Base-by-base conservation (phyloP, 2,797 vertebrate species). In the Spinus pinus region DNA sequence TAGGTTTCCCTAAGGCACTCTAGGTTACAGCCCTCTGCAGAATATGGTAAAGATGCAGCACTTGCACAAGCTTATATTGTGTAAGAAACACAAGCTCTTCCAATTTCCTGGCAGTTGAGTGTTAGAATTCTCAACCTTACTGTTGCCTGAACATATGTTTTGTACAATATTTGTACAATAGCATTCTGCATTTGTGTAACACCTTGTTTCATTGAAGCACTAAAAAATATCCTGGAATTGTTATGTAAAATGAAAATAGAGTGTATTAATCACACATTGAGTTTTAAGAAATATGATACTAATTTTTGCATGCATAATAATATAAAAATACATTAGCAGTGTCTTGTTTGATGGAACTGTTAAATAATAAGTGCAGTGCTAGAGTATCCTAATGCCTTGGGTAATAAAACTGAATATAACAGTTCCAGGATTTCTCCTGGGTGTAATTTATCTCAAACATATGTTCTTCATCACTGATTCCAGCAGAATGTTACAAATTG, bases 381-480 rank as follows among this genome's bases (percentile, higher is more conserved):
- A 92, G 93, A 86, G 71, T 93, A 79, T 97, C 95, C 94, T 96
- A 96, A 93, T 96, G 92, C 80, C 69, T 93, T 92, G 92, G 81
- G 94, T 93, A 97, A 94, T 97, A 97, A 97, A 97, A 95, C 94
- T 88, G 89, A 97, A 97, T 93, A 89, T 97, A 97, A 90, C 93
- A 86, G 70, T 94, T 97, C 94, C 92, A 96, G 60, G 87, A 92
- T 97, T 97, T 98, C 97, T 97, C 95, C 39, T 73, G 96, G 94
- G 96, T 96, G 94, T 96, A 95, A 97, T 97, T 97, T 95, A 94
- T 91, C 39, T 9, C 88, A 96, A 88, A 96, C 98, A 96, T 97
- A 79, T 97, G 97, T 97, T 98, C 83, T 97, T 96, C 95, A 97
- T 98, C 92, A 97, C 58, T 53, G 70, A 97, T 97, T 97, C 91